A percentile compares a stretch with the other conserved stretches of the same genome.
Evolutionary conservation across 2,797 vertebrate genomes (phyloP).

Genomic region (Podargus strigoides): DNA sequence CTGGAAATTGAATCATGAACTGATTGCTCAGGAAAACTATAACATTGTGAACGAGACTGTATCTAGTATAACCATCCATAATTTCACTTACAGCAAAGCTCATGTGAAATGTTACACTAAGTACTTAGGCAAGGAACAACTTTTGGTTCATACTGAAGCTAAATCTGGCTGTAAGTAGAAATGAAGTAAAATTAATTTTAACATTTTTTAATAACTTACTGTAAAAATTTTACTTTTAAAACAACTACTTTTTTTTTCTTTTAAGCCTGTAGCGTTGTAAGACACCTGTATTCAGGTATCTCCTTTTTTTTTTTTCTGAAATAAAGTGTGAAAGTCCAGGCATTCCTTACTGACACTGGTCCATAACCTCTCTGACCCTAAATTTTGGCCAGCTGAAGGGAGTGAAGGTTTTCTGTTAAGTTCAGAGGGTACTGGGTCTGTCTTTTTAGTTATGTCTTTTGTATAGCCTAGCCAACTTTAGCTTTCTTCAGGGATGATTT

Average conservation of each 20-base stretch:
- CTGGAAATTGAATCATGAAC: constrained; percentile 52
- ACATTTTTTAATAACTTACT: not conserved
- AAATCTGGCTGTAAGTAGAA: constrained; percentile 66
- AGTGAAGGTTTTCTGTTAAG: not conserved
- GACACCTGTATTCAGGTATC: not conserved
- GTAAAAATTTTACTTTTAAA: not conserved
- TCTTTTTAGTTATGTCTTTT: not conserved
- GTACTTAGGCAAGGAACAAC: not conserved
- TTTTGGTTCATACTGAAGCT: constrained; percentile 27
- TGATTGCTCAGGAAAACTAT: constrained; percentile 25
- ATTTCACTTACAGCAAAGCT: constrained; percentile 41
- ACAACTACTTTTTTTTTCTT: not conserved
- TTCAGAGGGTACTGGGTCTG: not conserved
- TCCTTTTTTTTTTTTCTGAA: not conserved
- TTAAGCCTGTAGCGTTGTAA: not conserved
- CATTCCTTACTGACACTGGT: not conserved
- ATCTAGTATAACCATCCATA: constrained; percentile 44
- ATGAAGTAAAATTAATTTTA: not conserved
- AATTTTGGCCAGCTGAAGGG: not conserved
- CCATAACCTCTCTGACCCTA: not conserved
- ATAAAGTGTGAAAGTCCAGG: not conserved
- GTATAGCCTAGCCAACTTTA: not conserved
- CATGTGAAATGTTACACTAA: constrained; percentile 45
- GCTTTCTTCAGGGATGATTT: not conserved
- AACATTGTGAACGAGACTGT: constrained; percentile 37